Evolutionary conservation across 1,140 invertebrate genomes (phyloP).

Genomic region (Sesamia nonagrioides): DNA sequence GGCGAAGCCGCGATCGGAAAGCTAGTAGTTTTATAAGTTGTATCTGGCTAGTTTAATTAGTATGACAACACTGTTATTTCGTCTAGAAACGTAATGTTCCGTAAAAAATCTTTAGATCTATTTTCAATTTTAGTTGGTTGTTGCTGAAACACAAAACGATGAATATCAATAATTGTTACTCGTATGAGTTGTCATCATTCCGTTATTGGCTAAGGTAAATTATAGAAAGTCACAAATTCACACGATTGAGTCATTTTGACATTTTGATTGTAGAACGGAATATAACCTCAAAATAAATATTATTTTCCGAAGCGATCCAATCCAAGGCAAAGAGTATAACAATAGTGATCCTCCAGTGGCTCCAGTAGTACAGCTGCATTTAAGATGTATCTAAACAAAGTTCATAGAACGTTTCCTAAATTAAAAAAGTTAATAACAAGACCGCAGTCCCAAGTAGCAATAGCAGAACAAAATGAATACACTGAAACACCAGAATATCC

Average conservation of each 20-base stretch:
- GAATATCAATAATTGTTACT: too few species aligned
- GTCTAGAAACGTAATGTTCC: neutral
- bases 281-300: constrained; percentile 45
- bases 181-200: too few species aligned
- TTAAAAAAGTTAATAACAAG: constrained; percentile 63
- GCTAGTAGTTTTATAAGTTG: too few species aligned
- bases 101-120: neutral
- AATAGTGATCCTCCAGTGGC: too few species aligned
- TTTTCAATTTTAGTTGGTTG: too few species aligned
- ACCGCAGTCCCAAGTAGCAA: constrained; percentile 65
- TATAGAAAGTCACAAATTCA: too few species aligned
- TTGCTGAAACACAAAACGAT: too few species aligned
- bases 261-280: constrained; percentile 34
- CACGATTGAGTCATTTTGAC: neutral
- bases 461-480: constrained; percentile 75
- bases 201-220: too few species aligned
- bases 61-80: constrained; percentile 19
- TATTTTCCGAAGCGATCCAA: neutral
- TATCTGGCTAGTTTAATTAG: too few species aligned
- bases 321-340: too few species aligned
- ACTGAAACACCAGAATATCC: constrained; percentile 89
- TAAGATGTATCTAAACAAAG: constrained; percentile 70
- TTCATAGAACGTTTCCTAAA: constrained; percentile 70
- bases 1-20: too few species aligned
- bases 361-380: neutral